Conservation (phyloP, 2,113 vertebrate species). For the Copsychus sechellarum region DNA sequence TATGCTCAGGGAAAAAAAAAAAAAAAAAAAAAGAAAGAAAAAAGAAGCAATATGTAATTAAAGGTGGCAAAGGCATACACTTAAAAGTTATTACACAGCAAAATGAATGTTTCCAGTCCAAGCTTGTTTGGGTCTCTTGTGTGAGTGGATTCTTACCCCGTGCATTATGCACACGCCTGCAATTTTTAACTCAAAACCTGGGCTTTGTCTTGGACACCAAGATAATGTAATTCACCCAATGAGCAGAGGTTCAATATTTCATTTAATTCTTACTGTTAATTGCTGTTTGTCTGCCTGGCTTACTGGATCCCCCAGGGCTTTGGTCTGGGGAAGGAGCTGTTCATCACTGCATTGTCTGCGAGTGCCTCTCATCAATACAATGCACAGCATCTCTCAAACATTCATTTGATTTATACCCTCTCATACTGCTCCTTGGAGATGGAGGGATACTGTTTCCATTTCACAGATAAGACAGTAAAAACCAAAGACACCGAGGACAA, state of each 20-base stretch:
- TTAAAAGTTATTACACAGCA: background rate
- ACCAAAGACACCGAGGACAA: background rate
- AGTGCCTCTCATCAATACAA: background rate
- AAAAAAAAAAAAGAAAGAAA: background rate
- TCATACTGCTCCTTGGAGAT: background rate
- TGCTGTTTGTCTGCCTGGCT: background rate
- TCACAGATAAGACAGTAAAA: background rate
- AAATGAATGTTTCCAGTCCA: background rate
- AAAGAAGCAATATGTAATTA: background rate
- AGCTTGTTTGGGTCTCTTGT: background rate
- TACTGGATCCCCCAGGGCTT: background rate
- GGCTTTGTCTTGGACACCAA: background rate
- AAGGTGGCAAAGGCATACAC: background rate
- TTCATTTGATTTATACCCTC: background rate
- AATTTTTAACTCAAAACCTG: background rate
- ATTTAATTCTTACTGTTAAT: slow-evolving; percentile 26
- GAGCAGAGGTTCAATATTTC: slow-evolving; percentile 28
- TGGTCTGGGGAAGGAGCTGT: background rate
- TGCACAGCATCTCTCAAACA: background rate
- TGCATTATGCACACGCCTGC: background rate
- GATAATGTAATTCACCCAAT: background rate
- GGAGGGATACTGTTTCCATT: background rate
- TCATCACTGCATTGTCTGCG: background rate
- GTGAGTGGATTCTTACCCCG: background rate
- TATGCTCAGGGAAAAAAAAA: background rate